Evolutionary conservation across 1,140 invertebrate species (phyloP).

Genomic region (Neodiprion fabricii): DNA sequence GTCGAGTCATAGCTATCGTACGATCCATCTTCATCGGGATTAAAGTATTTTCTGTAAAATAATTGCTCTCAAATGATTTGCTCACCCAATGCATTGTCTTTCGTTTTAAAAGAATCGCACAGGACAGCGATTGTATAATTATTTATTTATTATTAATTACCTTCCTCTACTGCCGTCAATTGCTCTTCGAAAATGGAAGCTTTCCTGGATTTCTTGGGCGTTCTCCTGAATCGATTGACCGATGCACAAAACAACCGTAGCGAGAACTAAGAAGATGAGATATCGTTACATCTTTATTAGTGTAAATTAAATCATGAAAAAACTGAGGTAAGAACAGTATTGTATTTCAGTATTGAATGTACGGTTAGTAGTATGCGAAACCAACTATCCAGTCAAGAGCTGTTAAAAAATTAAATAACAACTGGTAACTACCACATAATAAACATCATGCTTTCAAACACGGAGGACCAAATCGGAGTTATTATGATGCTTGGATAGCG

Average conservation of each 20-base stretch:
- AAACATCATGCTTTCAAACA: conserved; percentile 12
- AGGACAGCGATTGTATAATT: conserved; percentile 10
- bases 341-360: background rate
- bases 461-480: background rate
- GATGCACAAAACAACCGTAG: conserved; percentile 49
- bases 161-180: conserved; percentile 58
- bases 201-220: conserved; percentile 43
- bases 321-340: conserved; percentile 1
- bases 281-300: background rate
- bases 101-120: background rate
- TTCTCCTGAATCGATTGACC: conserved; percentile 44
- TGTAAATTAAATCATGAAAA: background rate
- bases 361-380: background rate
- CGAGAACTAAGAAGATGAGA: conserved; percentile 37
- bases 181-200: conserved; percentile 50
- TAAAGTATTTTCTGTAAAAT: conserved; percentile 50
- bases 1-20: conserved; percentile 52
- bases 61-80: background rate
- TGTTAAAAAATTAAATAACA: conserved; percentile 11
- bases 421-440: conserved; percentile 17
- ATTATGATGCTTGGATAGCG: too few relatives aligned
- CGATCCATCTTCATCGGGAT: conserved; percentile 51
- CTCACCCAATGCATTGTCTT: background rate
- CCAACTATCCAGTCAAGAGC: background rate
- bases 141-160: conserved; percentile 32